A percentile compares a stretch with the other conserved stretches of the same genome.
Evolutionary conservation across 2,113 vertebrate species (phyloP).

Genomic region (Antennarius striatus): DNA sequence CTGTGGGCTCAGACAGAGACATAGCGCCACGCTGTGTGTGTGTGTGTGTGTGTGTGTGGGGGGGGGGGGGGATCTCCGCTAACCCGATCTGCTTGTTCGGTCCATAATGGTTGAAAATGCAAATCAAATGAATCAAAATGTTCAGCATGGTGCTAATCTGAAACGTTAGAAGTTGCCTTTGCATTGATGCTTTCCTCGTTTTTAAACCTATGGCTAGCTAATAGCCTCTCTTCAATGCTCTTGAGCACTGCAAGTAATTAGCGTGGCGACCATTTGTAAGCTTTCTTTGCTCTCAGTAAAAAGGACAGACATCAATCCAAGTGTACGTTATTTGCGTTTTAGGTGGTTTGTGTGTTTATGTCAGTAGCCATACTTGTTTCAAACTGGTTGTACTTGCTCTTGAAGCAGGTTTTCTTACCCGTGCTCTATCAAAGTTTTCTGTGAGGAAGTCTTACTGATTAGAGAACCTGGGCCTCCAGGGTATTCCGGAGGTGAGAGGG

Average conservation of each 20-base stretch:
- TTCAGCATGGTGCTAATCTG: conserved; percentile 61
- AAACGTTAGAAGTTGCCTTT: conserved; percentile 58
- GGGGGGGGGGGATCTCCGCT: conserved; percentile 64
- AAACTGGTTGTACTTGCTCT: conserved; percentile 5
- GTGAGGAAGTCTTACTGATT: conserved; percentile 35
- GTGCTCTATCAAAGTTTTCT: conserved; percentile 3
- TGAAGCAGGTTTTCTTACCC: conserved; percentile 6
- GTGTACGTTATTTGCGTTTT: background rate
- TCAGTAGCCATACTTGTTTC: conserved; percentile 15
- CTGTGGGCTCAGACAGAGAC: conserved; percentile 54
- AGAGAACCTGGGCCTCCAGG: conserved; percentile 12
- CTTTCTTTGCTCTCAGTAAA: conserved; percentile 20
- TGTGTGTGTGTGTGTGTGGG: too few species aligned
- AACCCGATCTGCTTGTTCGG: conserved; percentile 56
- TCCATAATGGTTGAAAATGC: conserved; percentile 69
- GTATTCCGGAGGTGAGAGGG: conserved; percentile 47
- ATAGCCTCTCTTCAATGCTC: conserved; percentile 44
- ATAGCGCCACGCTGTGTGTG: conserved; percentile 45
- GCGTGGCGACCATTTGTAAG: background rate
- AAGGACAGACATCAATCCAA: conserved; percentile 11
- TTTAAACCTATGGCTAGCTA: conserved; percentile 56
- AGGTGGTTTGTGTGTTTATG: conserved; percentile 8
- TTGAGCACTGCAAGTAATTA: conserved; percentile 36
- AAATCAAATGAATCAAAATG: conserved; percentile 56
- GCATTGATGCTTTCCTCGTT: conserved; percentile 38